Evolutionary conservation across 2,888 invertebrate species (phyloP), one percentile per base, ranked within the genome.

Genomic region (Falcaria lacertinaria): DNA sequence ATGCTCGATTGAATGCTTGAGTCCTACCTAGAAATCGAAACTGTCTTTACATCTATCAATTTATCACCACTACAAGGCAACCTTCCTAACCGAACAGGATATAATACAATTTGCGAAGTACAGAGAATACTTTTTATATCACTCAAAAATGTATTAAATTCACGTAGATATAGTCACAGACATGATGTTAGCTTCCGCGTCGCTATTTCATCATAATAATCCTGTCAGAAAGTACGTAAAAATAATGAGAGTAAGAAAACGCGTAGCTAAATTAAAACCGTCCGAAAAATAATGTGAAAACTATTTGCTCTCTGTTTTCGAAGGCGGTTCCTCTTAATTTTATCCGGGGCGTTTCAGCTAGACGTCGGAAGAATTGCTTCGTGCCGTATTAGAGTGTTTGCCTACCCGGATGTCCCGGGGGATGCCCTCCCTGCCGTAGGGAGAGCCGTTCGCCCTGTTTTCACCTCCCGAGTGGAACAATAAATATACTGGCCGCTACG

Each of bases 341-440:
- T 53, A 59, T 57, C 53, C 48, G 56, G 39, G 47, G 48, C 47
- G 28, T 54, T 56, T 44, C 52, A 50, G 54, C 46, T 54, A 61
- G 57, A 59, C 51, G 59, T 56, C 53, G 56, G 60, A 55, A 57
- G 70, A 69, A 74, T 69, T 72, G 67, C 69, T 67, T 53, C 56
- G 64, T 62, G 57, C 62, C 59, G 47, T 66, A 68, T 68, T 65
- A 73, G 75, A 76, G 66, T 75, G 74, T 78, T 74, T 74, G 63
- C 69, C 50, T 53, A 50, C 55, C 63, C 62, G 45, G 54, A 51
- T 60, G 57, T 64, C 72, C 47, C 44, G 64, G 57, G 47, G 36
- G 37, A 42, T 47, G 42, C 25, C 37, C 52, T 62, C 50, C 64
- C 60, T 51, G 13, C 40, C 45, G 42, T 50, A 47, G 50, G 45